A percentile compares a stretch with the other conserved stretches of the same genome.
phyloP scores from a whole-genome alignment of 23 tunicate species.

The Clavelina lepadiformis region DNA sequence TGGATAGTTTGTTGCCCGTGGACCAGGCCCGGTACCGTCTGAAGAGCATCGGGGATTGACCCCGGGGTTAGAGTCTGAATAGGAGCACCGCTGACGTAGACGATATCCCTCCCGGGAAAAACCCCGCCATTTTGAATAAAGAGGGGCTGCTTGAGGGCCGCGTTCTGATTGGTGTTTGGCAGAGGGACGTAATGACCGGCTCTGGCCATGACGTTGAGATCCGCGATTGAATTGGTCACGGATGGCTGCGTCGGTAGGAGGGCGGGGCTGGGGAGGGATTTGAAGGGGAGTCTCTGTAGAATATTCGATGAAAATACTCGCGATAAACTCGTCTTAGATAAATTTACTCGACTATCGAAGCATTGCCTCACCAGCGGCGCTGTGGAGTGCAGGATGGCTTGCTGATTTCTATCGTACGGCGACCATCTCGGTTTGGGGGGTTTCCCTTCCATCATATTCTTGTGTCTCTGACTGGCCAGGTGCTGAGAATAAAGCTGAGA shows the following conservation, averaged over 20 bases:
- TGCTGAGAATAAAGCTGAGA: slow-evolving; percentile 46
- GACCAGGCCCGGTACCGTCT: slow-evolving; percentile 12
- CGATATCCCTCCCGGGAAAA: slow-evolving; percentile 59
- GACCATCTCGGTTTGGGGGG: slow-evolving; percentile 96
- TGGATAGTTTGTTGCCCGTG: slow-evolving; percentile 27
- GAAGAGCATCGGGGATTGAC: slow-evolving; percentile 19
- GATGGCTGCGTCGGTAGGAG: slow-evolving; percentile 11
- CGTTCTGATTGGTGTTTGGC: slow-evolving; percentile 3
- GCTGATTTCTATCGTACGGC: slow-evolving; percentile 87
- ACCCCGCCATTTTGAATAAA: slow-evolving; percentile 44
- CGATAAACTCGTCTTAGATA: background rate
- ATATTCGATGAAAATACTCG: background rate
- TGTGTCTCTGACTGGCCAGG: slow-evolving; percentile 82
- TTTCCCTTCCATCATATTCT: slow-evolving; percentile 84
- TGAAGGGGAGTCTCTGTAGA: slow-evolving; percentile 61
- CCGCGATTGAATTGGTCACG: slow-evolving; percentile 23
- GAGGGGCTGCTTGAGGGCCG: slow-evolving; percentile 52
- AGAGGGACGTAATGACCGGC: background rate
- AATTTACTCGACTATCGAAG: background rate
- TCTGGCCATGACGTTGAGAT: background rate
- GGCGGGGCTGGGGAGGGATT: slow-evolving; percentile 13
- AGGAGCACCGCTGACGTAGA: slow-evolving; percentile 46
- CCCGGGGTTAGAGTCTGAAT: slow-evolving; percentile 1
- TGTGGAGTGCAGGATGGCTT: slow-evolving; percentile 39
- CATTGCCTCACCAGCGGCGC: slow-evolving; percentile 39